Evolutionary conservation across 2,113 vertebrate genomes (phyloP).

Genomic region (Nanorana parkeri): DNA sequence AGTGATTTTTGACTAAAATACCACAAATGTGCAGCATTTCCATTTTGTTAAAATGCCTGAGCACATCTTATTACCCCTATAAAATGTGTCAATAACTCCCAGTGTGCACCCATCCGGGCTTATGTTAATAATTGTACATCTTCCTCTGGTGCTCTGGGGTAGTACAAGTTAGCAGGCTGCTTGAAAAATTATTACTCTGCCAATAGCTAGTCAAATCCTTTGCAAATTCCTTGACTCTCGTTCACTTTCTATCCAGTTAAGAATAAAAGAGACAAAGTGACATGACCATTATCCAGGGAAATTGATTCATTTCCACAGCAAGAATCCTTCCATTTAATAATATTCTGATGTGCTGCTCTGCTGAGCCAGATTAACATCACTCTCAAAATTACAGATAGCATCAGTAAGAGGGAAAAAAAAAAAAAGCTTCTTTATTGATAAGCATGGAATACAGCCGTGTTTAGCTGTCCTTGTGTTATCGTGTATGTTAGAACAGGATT

Average conservation of each 20-base stretch:
- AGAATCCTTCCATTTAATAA: slow-evolving; percentile 34
- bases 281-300: slow-evolving; percentile 43
- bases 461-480: slow-evolving; percentile 40
- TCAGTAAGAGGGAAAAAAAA: background rate
- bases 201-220: slow-evolving; percentile 2
- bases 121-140: no score
- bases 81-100: no score
- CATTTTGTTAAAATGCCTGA: no score
- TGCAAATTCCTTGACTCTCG: slow-evolving; percentile 13
- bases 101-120: no score
- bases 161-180: background rate
- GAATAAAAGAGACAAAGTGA: slow-evolving; percentile 40
- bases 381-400: slow-evolving; percentile 48
- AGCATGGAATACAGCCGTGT: slow-evolving; percentile 1
- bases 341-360: slow-evolving; percentile 14
- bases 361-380: slow-evolving; percentile 48
- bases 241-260: slow-evolving; percentile 17
- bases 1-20: no score
- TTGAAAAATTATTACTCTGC: slow-evolving; percentile 9
- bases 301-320: slow-evolving; percentile 45
- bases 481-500: slow-evolving; percentile 21
- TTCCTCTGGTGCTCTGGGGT: background rate
- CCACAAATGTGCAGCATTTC: no score
- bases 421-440: slow-evolving; percentile 34
- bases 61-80: no score